Percentiles rank a stretch among this genome's conserved stretches.
Evolutionary conservation across 2,797 vertebrate genomes (phyloP).

Genomic region (Australoheros facetus): DNA sequence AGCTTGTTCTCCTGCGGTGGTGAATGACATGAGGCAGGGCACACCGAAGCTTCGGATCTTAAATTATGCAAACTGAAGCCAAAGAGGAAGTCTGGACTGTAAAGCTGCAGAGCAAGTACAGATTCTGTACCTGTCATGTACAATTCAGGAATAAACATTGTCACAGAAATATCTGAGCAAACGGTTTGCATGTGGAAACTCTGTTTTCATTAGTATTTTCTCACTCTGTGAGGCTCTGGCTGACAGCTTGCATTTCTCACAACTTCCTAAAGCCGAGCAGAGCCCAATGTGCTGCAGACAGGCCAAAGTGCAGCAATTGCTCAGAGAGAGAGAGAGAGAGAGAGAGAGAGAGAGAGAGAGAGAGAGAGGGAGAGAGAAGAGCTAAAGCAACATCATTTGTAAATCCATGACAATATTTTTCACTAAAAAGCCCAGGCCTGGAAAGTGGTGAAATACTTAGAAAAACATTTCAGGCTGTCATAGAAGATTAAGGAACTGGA

Average conservation of each 20-base stretch:
- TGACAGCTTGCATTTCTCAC: constrained; percentile 25
- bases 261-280: not conserved
- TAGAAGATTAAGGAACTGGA: not conserved
- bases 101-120: not conserved
- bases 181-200: not conserved
- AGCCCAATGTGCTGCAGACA: not conserved
- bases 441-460: not conserved
- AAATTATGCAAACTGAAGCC: constrained; percentile 1
- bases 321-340: not conserved
- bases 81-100: constrained; percentile 4
- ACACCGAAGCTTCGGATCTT: not conserved
- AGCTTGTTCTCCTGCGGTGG: not conserved
- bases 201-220: not conserved
- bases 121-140: not conserved
- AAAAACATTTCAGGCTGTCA: not conserved
- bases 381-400: not conserved
- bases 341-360: not conserved
- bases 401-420: not conserved
- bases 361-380: not conserved
- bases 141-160: not conserved
- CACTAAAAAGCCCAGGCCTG: not conserved
- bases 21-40: not conserved
- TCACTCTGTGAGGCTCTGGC: not conserved
- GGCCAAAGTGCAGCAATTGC: not conserved
- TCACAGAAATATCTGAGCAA: not conserved